phyloP scores from a whole-genome alignment of 1,140 invertebrate species.

The Holotrichia oblita region DNA sequence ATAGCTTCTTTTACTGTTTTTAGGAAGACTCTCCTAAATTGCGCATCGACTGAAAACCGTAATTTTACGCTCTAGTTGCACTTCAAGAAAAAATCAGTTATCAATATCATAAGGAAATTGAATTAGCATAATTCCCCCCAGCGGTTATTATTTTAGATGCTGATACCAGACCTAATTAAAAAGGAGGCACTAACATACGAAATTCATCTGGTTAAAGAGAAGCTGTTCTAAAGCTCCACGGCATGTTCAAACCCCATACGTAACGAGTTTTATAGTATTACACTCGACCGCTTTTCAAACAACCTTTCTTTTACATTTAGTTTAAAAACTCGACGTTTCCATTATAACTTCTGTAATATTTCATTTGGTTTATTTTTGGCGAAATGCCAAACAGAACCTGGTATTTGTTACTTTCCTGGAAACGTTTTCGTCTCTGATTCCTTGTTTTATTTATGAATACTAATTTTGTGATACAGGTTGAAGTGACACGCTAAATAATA shows the following conservation, averaged over 20 bases:
- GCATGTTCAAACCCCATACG: neutral
- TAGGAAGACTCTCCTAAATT: neutral
- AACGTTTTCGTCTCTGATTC: too few relatives aligned
- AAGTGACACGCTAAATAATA: too few relatives aligned
- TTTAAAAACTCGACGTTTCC: neutral
- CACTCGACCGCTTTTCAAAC: constrained; percentile 5
- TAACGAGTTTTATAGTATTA: constrained; percentile 14
- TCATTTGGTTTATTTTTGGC: constrained; percentile 1
- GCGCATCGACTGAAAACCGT: neutral
- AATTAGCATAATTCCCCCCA: neutral
- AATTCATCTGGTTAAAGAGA: neutral
- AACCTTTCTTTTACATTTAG: constrained; percentile 2
- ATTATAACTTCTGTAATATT: neutral
- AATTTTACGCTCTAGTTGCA: neutral
- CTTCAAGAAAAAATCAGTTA: neutral
- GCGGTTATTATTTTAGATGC: neutral
- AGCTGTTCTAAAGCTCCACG: neutral
- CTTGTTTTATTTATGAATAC: too few relatives aligned
- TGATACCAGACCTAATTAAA: neutral
- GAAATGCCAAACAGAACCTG: constrained; percentile 2
- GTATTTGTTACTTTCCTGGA: too few relatives aligned
- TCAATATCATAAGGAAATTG: neutral
- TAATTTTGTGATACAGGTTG: too few relatives aligned
- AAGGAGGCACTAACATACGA: neutral
- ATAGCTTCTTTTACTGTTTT: neutral